phyloP scores from a whole-genome alignment of 2,888 invertebrate genomes.

The Dichetophora obliterata region DNA sequence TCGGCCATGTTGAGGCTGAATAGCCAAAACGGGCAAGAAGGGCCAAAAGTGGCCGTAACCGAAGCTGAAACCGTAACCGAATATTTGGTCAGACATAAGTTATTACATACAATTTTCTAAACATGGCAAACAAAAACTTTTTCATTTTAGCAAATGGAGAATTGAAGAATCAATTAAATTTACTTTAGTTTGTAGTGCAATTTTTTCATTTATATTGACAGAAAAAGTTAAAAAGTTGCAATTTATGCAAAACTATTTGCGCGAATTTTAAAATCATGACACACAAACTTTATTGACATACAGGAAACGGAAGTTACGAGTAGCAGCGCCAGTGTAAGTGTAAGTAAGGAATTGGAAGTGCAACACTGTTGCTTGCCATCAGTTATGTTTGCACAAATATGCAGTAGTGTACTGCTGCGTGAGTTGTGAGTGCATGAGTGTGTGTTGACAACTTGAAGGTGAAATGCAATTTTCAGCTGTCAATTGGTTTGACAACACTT shows the following conservation, averaged over 20 bases:
- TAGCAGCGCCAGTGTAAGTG: not conserved
- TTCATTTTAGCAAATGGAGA: too few relatives aligned
- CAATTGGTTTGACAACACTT: conserved; percentile 20
- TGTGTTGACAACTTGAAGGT: conserved; percentile 24
- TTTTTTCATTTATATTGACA: not conserved
- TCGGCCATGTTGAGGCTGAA: too few relatives aligned
- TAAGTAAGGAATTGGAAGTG: not conserved
- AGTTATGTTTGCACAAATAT: conserved; percentile 4
- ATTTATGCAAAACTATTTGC: not conserved
- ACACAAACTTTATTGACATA: conserved; percentile 16
- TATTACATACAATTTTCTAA: too few relatives aligned
- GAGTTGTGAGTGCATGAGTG: not conserved
- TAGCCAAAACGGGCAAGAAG: too few relatives aligned
- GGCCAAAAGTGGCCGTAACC: too few relatives aligned
- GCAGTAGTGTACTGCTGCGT: not conserved
- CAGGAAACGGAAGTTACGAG: conserved; percentile 19
- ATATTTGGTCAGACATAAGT: too few relatives aligned
- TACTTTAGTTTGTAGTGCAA: not conserved
- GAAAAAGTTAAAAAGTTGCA: not conserved
- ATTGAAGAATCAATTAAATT: not conserved
- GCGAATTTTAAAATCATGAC: not conserved
- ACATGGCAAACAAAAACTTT: too few relatives aligned
- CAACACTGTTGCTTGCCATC: not conserved
- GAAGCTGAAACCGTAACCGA: too few relatives aligned
- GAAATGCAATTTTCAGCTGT: conserved; percentile 32